Conservation (phyloP, 37 sponge, comb jelly and placozoan species). For the Chondrosia reniformis region DNA sequence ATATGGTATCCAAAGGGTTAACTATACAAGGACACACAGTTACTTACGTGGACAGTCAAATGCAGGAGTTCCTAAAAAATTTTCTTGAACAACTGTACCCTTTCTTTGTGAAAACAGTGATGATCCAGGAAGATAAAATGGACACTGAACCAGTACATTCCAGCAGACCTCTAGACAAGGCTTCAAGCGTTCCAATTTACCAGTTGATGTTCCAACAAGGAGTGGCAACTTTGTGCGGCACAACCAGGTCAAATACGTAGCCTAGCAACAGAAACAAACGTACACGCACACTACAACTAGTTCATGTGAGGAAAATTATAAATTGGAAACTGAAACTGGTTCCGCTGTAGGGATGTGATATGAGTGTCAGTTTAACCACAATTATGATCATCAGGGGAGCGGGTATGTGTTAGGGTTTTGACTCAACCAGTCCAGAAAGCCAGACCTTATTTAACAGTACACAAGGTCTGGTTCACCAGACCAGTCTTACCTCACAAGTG, state of each 20-base stretch:
- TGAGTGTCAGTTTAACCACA: no score
- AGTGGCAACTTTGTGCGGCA: slow-evolving; percentile 13
- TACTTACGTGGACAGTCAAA: slow-evolving; percentile 11
- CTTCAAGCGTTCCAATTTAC: not conserved
- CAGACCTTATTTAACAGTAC: no score
- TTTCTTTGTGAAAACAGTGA: not conserved
- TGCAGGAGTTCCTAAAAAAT: slow-evolving; percentile 2
- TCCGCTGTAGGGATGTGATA: no score
- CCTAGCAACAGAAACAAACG: not conserved
- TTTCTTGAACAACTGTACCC: not conserved
- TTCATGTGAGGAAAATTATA: no score
- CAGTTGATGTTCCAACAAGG: not conserved
- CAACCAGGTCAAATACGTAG: not conserved
- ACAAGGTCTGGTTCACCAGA: no score
- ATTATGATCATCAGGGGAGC: no score
- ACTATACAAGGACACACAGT: no score
- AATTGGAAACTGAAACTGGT: no score
- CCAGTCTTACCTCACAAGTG: not conserved
- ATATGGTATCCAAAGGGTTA: no score
- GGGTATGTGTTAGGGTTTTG: no score
- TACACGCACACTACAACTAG: no score
- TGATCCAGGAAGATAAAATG: not conserved
- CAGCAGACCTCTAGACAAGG: slow-evolving; percentile 23
- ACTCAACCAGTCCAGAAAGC: no score
- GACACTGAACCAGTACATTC: slow-evolving; percentile 15